Evolutionary conservation across 2,888 invertebrate species (phyloP), one percentile per base, ranked within the genome.

Genomic region (Zele albiditarsus): DNA sequence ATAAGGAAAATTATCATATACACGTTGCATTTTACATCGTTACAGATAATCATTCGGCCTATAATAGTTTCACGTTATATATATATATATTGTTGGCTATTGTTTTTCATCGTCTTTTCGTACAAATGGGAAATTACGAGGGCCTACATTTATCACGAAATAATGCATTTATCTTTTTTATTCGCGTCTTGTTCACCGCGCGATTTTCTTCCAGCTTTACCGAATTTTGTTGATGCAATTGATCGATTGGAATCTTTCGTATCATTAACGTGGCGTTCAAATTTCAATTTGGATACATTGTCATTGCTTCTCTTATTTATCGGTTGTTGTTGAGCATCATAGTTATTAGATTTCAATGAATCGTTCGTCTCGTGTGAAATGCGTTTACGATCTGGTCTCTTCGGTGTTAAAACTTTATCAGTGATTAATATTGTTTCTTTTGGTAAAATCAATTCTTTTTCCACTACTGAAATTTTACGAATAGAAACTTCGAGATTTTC

Each of bases 91-190:
- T 46, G 3, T 5, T 1, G 2, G 2, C 16, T 14, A 1, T 46
- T 27, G 3, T 62, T 20, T 16, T n/a, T 65, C 28, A 12, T 20
- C 20, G 6, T 16, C 46, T 46, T 46, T 67, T 23, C n/a, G 23
- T 53, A 72, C n/a, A 71, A 68, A 67, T 23, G 46, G 49, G 28
- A n/a, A 28, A 49, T 38, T 16, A 14, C 62, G 14, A 2, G 31
- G 49, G 31, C 58, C 53, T 49, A 66, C 58, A 73, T 75, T 75
- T 31, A 60, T 80, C 75, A 83, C 62, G 87, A 87, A 77, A 88
- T 80, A 74, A 84, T 74, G 79, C 88, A 88, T 83, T 86, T 87
- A 66, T 85, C 86, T 83, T 85, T 85, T 70, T 83, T 85, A 77
- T 77, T 77, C 16, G 27, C 25, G 12, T 71, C 73, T 49, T 72